Base-by-base conservation (phyloP, 2,888 invertebrate species). In the Amblyteles armatorius region DNA sequence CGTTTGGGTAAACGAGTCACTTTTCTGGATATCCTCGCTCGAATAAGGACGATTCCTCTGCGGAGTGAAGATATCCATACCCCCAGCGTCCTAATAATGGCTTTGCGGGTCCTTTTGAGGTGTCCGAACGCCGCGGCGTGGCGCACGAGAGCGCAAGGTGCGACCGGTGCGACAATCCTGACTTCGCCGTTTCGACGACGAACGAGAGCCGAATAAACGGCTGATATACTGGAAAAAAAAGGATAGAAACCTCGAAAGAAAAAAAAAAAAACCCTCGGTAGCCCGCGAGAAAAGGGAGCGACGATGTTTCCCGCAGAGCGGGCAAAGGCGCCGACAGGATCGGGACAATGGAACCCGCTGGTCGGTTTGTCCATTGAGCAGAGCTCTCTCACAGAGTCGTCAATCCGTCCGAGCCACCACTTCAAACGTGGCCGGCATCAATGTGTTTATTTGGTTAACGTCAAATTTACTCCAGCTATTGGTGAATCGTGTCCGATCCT, bases 371-470 rank as follows among this genome's bases (percentile, higher is more conserved):
- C 55, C 55, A 40, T 48, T 57, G 48, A 44, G 40, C 40, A 55
- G 55, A 22, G 22, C 52, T 40, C 44, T 48, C 26, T 11, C 82
- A 50, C 67, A 50, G 50, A 55, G 71, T 82, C 82, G 76, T 85
- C 85, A 87, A 84, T 85, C 22, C 48, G 57, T n/a, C 63, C 74
- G 80, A 83, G 60, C 82, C 67, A 90, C 92, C 93, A 92, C 93
- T 93, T 93, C 93, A 93, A 93, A 93, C 91, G 91, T 89, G 84
- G 91, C 93, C 92, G 92, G 83, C 86, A 73, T 91, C 91, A 92
- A 93, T 92, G 93, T 93, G 93, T 93, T 93, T 93, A 93, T 93
- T 93, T 93, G 90, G 91, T 91, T 90, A 91, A 93, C 91, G 93
- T 93, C 93, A 93, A 93, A 93, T 93, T 93, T 93, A 92, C 91